Evolutionary conservation across 2,797 vertebrate genomes (phyloP).

Genomic region (Iguana delicatissima): DNA sequence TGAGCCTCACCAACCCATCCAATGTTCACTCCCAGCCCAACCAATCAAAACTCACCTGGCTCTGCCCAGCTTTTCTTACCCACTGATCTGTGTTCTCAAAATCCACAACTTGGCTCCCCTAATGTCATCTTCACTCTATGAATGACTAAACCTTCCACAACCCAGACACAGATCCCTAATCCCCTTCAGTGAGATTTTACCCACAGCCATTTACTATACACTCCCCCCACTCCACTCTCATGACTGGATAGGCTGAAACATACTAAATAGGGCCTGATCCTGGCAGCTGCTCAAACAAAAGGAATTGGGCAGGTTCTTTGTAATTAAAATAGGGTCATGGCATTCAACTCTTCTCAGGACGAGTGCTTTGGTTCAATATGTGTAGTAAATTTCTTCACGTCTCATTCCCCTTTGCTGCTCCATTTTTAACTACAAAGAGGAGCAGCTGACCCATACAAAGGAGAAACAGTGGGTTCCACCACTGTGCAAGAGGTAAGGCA

Average conservation of each 20-base stretch:
- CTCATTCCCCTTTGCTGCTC: conserved; percentile 54
- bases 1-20: too few relatives aligned
- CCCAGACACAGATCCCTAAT: conserved; percentile 64
- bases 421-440: conserved; percentile 17
- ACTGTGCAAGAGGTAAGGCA: conserved; percentile 7
- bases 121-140: conserved; percentile 3
- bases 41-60: background rate
- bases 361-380: conserved; percentile 26
- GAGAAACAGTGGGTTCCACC: conserved; percentile 56
- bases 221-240: conserved; percentile 29
- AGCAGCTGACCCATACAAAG: conserved; percentile 65
- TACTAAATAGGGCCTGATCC: conserved; percentile 46
- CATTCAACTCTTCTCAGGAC: conserved; percentile 38
- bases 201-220: conserved; percentile 47
- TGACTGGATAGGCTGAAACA: background rate
- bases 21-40: background rate
- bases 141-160: conserved; percentile 48
- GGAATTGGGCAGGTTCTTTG: conserved; percentile 13
- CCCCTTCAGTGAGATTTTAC: conserved; percentile 56
- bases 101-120: background rate
- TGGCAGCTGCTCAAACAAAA: conserved; percentile 47
- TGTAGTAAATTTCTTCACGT: conserved; percentile 60
- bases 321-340: conserved; percentile 25
- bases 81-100: background rate
- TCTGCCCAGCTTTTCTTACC: background rate